Evolutionary conservation across 2,888 invertebrate species (phyloP).

Genomic region (Pasiphila rectangulata): DNA sequence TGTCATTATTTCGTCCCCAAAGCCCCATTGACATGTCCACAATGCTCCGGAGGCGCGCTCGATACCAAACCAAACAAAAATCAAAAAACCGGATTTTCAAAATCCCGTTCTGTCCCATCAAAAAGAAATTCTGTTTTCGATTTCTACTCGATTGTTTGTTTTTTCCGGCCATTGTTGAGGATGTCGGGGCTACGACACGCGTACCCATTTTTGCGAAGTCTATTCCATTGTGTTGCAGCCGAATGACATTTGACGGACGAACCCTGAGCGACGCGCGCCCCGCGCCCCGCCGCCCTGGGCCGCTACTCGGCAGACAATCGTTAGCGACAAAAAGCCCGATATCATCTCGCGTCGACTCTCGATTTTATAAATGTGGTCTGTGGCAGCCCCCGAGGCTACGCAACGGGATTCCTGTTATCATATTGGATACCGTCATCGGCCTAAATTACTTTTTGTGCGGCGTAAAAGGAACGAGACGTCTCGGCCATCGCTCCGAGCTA

Average conservation of each 20-base stretch:
- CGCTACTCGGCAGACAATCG: conserved; percentile 39
- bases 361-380: conserved; percentile 43
- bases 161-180: conserved; percentile 71
- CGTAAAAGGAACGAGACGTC: conserved; percentile 59
- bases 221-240: conserved; percentile 69
- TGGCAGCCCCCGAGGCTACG: conserved; percentile 59
- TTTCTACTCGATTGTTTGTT: conserved; percentile 79
- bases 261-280: conserved; percentile 38
- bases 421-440: conserved; percentile 66
- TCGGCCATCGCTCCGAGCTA: conserved; percentile 62
- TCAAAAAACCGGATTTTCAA: conserved; percentile 76
- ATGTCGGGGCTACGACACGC: conserved; percentile 68
- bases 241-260: conserved; percentile 76
- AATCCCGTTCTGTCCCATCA: conserved; percentile 76
- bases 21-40: conserved; percentile 48
- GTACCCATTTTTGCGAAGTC: conserved; percentile 76
- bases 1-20: conserved; percentile 41
- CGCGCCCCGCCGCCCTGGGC: conserved; percentile 38
- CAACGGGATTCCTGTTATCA: conserved; percentile 79
- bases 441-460: conserved; percentile 72
- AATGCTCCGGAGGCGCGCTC: conserved; percentile 51
- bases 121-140: conserved; percentile 77
- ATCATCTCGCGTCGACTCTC: conserved; percentile 40
- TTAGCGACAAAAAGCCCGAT: conserved; percentile 49
- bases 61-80: conserved; percentile 64